A percentile compares a stretch with the other conserved stretches of the same genome.
Evolutionary conservation across 2,113 vertebrate species (phyloP).

Genomic region (Pithys albifrons): DNA sequence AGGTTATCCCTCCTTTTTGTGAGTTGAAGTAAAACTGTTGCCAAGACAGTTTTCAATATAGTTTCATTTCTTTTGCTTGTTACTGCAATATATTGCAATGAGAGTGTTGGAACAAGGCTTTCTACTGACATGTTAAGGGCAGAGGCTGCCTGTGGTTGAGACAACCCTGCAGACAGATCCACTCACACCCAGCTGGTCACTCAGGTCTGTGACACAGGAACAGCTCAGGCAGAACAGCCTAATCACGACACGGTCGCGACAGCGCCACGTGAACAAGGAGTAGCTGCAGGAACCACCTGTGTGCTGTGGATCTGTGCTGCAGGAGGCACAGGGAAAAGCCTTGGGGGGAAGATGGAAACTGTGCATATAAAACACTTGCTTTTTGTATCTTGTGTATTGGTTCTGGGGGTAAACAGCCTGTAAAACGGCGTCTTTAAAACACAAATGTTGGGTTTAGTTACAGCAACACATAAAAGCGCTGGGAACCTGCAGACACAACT

Average conservation of each 20-base stretch:
- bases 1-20: constrained; percentile 16
- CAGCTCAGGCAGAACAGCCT: background rate
- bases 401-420: constrained; percentile 20
- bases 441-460: constrained; percentile 41
- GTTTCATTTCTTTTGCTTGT: constrained; percentile 33
- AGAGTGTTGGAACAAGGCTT: constrained; percentile 23
- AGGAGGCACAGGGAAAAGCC: background rate
- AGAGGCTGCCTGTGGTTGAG: background rate
- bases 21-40: constrained; percentile 29
- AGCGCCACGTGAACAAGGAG: background rate
- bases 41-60: constrained; percentile 7
- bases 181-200: constrained; percentile 3
- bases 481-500: background rate
- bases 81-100: constrained; percentile 25
- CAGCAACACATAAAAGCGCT: background rate
- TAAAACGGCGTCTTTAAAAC: constrained; percentile 14
- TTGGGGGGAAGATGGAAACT: background rate
- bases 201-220: background rate
- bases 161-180: background rate
- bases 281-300: background rate
- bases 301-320: background rate
- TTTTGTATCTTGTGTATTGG: background rate
- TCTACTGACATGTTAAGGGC: background rate
- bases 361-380: background rate
- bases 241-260: background rate